Evolutionary conservation across 2,888 invertebrate species (phyloP).

Genomic region (Ophion slaviceki): DNA sequence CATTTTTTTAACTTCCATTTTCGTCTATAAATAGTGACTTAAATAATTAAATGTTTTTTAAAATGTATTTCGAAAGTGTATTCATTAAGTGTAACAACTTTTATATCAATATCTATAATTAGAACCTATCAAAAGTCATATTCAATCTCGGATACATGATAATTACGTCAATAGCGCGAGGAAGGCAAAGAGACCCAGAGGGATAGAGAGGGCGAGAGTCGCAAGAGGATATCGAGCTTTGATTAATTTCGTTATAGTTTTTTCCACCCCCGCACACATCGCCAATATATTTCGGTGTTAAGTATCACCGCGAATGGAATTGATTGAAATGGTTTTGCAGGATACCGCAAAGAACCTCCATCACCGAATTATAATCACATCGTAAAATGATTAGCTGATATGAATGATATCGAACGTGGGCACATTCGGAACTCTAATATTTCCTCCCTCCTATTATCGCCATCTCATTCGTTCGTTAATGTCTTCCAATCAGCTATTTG

Average conservation of each 20-base stretch:
- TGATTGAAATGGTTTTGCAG: constrained; percentile 36
- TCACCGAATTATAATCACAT: constrained; percentile 19
- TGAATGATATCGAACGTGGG: constrained; percentile 12
- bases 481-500: constrained; percentile 16
- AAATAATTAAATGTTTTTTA: too few species aligned
- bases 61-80: too few species aligned
- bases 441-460: neutral
- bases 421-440: constrained; percentile 4
- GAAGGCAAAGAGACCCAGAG: neutral
- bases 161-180: constrained; percentile 43
- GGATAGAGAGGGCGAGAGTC: neutral
- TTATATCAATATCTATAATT: too few species aligned
- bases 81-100: too few species aligned
- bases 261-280: neutral
- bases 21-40: too few species aligned
- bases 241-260: neutral
- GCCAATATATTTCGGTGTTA: neutral
- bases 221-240: constrained; percentile 18
- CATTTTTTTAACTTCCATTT: too few species aligned
- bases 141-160: constrained; percentile 5
- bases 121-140: neutral
- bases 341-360: constrained; percentile 13
- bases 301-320: constrained; percentile 22
- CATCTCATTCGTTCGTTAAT: constrained; percentile 21
- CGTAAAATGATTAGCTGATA: constrained; percentile 30